Percentiles rank a stretch among this genome's conserved stretches.
Evolutionary conservation across 2,113 vertebrate genomes (phyloP).

Genomic region (Arenaria interpres): DNA sequence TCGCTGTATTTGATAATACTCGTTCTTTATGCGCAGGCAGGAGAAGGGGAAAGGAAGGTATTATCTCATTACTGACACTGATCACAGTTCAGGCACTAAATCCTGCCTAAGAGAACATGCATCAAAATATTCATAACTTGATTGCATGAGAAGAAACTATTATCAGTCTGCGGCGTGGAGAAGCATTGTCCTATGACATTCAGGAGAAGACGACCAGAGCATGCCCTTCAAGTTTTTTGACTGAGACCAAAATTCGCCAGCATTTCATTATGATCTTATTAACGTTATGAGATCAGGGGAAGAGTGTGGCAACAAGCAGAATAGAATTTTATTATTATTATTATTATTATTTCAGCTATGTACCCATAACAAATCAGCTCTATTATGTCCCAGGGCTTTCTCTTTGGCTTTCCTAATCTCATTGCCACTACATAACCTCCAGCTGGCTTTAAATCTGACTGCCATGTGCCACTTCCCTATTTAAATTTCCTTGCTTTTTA

Average conservation of each 20-base stretch:
- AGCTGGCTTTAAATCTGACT: conserved; percentile 13
- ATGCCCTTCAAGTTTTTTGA: neutral
- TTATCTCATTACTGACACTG: neutral
- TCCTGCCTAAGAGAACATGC: neutral
- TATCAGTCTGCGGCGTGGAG: neutral
- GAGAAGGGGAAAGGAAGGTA: neutral
- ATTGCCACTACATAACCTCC: neutral
- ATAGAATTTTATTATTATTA: neutral
- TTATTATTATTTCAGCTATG: neutral
- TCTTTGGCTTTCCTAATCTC: neutral
- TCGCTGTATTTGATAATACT: neutral
- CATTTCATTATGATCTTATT: neutral
- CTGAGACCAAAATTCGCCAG: neutral
- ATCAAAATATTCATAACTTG: conserved; percentile 33
- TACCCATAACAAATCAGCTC: neutral
- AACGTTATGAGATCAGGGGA: neutral
- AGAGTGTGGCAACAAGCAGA: neutral
- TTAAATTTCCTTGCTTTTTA: conserved; percentile 5
- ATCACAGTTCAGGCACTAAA: conserved; percentile 40
- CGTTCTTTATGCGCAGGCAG: conserved; percentile 32
- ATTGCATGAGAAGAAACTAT: neutral
- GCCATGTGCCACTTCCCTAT: neutral
- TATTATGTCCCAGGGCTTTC: neutral
- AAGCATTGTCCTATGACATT: neutral
- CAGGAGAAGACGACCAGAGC: neutral